Evolutionary conservation across 2,113 vertebrate species (phyloP).

Genomic region (Numida meleagris): DNA sequence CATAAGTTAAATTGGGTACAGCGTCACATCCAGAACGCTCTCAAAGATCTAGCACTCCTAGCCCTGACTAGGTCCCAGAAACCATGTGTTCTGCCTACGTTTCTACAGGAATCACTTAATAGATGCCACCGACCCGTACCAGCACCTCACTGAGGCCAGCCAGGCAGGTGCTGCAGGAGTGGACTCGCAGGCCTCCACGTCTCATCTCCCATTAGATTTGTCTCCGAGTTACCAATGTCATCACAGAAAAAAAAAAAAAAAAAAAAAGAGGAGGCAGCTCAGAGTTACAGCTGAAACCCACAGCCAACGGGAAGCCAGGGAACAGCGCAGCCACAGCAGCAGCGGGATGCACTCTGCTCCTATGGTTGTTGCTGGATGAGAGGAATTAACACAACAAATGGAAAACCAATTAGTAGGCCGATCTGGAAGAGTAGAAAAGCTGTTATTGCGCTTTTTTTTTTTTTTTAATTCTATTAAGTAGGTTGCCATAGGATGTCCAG

Average conservation of each 20-base stretch:
- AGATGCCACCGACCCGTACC: background rate
- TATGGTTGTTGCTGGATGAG: rapidly evolving
- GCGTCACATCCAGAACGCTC: background rate
- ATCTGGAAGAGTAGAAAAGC: background rate
- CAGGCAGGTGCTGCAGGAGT: background rate
- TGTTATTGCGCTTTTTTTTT: background rate
- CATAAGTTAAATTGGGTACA: background rate
- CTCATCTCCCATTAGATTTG: background rate
- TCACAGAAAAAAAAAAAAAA: background rate
- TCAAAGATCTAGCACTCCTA: background rate
- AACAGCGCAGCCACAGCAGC: no score
- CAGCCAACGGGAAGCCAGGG: background rate
- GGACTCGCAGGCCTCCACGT: background rate
- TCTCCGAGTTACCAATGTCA: background rate
- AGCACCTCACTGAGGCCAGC: background rate
- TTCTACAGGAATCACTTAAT: background rate
- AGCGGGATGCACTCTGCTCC: background rate
- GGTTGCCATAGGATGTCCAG: background rate
- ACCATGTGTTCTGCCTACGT: background rate
- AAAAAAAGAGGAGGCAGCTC: background rate
- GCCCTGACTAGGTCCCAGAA: background rate
- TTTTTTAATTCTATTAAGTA: background rate
- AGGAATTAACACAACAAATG: background rate
- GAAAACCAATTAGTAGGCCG: background rate
- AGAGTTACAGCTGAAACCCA: background rate